Evolutionary conservation across 2,113 vertebrate genomes (phyloP).

Genomic region (Pelodiscus sinensis): DNA sequence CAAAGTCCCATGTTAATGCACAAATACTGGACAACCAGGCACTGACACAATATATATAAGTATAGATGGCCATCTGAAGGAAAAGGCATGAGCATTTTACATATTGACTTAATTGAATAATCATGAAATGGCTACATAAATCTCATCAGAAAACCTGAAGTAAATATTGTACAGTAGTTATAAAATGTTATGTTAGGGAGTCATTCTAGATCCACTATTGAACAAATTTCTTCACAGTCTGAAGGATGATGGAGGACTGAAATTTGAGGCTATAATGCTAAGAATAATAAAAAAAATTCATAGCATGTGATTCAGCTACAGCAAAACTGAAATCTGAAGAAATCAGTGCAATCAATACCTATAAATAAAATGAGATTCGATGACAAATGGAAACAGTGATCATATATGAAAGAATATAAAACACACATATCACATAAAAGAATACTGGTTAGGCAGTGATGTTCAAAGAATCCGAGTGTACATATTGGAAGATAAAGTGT

Average conservation of each 20-base stretch:
- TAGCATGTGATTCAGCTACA: neutral
- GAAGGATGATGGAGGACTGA: neutral
- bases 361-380: neutral
- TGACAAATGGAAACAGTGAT: neutral
- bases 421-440: neutral
- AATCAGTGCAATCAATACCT: neutral
- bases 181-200: neutral
- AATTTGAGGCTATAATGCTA: neutral
- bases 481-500: neutral
- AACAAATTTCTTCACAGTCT: neutral
- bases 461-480: neutral
- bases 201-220: neutral
- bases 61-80: neutral
- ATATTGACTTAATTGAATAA: neutral
- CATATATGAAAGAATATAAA: neutral
- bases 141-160: neutral
- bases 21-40: neutral
- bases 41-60: neutral
- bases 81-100: neutral
- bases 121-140: neutral
- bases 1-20: neutral
- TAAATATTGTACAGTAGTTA: neutral
- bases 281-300: neutral
- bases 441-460: neutral
- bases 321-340: neutral